Evolutionary conservation across 2,888 invertebrate genomes (phyloP), one percentile per base, ranked within the genome.

Genomic region (Molanna angustata): DNA sequence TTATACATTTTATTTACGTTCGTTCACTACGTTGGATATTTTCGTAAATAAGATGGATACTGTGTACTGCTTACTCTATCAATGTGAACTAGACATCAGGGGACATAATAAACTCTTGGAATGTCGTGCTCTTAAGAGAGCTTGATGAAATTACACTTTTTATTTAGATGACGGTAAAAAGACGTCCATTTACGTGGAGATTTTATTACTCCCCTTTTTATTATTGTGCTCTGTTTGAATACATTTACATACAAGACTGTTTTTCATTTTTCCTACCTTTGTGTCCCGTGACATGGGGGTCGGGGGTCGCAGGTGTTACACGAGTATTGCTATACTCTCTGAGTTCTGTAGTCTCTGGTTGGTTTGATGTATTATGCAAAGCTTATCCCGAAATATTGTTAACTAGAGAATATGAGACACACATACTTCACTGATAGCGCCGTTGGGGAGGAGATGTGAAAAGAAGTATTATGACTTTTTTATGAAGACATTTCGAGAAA

Each of bases 171-270:
- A 27, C 27, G 11, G 27, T 27, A 27, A 27, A 27, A 27, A 27
- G 6, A 11, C 27, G 27, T 4, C 27, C 11, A 7, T 7, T 27
- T 27, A 11, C 11, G 11, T 27, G 27, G 11, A 11, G 27, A 27
- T 27, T 27, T 27, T 27, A 7, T 7, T 27, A 7, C 39, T 39
- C 14, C 14, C 18, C 4, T 18, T 18, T 39, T 39, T 39, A 39
- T 39, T 39, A 39, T 4, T 39, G 17, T 39, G 7, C 39, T 39
- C 17, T 39, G 14, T 39, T 17, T 39, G 39, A 18, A 14, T 39
- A 39, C 39, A 39, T 39, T 39, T 39, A 39, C 39, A 39, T 39
- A 39, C 17, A 17, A 18, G 39, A 39, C 17, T 4, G 39, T 6
- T 39, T 39, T 39, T 39, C 39, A 39, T 39, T 17, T 39, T 4